Base-by-base conservation (phyloP, 2,888 invertebrate species). In the Lasioglossum villosulum region DNA sequence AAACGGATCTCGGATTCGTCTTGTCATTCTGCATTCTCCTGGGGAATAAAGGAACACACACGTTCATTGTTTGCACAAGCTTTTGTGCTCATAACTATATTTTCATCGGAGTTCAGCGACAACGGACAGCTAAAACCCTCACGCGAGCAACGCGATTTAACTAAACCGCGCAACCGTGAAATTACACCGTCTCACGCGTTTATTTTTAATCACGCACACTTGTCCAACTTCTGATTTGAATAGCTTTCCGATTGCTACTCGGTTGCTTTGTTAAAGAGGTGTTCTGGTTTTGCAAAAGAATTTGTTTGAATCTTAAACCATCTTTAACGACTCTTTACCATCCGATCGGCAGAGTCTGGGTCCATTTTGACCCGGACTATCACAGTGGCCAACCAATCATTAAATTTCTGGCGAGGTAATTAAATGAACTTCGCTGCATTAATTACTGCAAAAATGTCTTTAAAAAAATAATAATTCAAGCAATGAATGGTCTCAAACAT, bases 81-180 rank as follows among this genome's bases (percentile, higher is more conserved):
- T 52, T 77, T 48, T 73, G 37, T 59, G 34, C 37, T 42, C 66
- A 23, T 16, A 45, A 37, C 8, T 71, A 63, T 71, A 63, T 72
- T 74, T 56, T 34, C 78, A 42, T 75, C 73, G 63, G 70, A 63
- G 68, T 48, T 27, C 59, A 30, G 59, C 77, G 52, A 84, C 68
- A 68, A 75, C 59, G 81, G 42, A 59, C 59, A 77, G 72, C 14
- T 10, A 12, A 12, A 23, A 45, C 39, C 56, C 86, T 79, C 86
- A 59, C 74, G 76, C 85, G 75, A 77, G 73, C 66, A 48, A 71
- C 84, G 45, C 83, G 77, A 86, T 84, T 89, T 88, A 86, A 82
- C 84, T 81, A 82, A 89, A 89, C 48, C 89, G 82, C 75, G 90
- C 90, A 84, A 90, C 84, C 90, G 87, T 90, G 90, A 90, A 90